phyloP scores from a whole-genome alignment of 2,888 invertebrate species.

The Calameuta idolon region DNA sequence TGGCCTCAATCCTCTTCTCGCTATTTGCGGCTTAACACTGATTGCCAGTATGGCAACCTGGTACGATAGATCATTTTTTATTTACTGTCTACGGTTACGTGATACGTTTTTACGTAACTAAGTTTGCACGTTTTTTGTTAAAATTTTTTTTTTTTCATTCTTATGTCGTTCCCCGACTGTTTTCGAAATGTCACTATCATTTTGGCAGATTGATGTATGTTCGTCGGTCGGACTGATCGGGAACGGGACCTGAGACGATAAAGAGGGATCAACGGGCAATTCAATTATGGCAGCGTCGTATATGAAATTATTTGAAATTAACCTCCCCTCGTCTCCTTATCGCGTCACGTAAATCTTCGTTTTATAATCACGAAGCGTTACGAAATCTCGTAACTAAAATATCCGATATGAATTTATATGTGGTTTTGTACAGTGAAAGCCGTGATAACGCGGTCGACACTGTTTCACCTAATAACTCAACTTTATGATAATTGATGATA shows the following conservation, averaged over 20 bases:
- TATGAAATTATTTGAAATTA: not conserved
- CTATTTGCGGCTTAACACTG: constrained; percentile 38
- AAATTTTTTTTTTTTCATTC: not conserved
- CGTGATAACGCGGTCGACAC: not conserved
- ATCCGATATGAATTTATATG: not conserved
- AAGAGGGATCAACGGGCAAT: not conserved
- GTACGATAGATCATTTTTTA: not conserved
- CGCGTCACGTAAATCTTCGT: not conserved
- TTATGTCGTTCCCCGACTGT: not conserved
- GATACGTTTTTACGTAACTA: not conserved
- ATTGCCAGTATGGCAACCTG: not conserved
- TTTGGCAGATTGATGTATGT: not conserved
- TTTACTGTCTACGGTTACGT: too few species aligned
- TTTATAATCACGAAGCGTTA: not conserved
- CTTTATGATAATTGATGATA: not conserved
- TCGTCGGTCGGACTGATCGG: not conserved
- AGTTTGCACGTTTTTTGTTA: not conserved
- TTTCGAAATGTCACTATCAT: not conserved
- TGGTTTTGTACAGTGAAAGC: not conserved
- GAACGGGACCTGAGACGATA: not conserved
- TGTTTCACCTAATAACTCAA: not conserved
- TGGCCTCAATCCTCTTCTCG: constrained; percentile 43
- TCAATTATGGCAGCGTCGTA: not conserved
- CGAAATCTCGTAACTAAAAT: not conserved
- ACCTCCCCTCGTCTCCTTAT: not conserved